Conservation (phyloP, 2,113 vertebrate species). For the Alligator mississippiensis region DNA sequence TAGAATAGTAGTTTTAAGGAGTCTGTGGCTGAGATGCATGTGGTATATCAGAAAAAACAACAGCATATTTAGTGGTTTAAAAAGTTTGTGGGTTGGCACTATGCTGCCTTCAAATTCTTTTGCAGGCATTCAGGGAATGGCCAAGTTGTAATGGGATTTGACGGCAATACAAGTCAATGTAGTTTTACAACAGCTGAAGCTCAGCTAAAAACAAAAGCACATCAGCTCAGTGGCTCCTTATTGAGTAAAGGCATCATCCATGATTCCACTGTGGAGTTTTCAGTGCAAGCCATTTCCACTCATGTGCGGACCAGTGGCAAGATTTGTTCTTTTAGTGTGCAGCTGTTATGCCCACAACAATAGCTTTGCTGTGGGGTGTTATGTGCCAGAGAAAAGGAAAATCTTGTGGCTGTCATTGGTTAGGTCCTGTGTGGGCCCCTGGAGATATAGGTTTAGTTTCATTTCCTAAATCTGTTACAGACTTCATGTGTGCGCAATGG, state of each 20-base stretch:
- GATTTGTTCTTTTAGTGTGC: neutral
- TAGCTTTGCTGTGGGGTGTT: neutral
- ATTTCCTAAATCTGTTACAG: neutral
- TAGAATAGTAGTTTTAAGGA: neutral
- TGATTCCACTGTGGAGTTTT: neutral
- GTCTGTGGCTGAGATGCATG: neutral
- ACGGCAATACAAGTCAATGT: neutral
- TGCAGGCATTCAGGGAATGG: neutral
- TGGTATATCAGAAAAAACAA: neutral
- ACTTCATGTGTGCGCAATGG: no score
- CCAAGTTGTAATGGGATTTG: neutral
- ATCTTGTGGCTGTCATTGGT: neutral
- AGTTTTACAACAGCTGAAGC: neutral
- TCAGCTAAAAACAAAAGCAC: neutral
- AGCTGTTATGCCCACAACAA: neutral
- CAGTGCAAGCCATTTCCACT: neutral
- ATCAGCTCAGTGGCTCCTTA: no score
- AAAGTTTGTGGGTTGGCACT: neutral
- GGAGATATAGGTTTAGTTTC: accelerated
- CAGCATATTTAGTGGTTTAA: neutral
- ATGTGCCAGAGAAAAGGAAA: neutral
- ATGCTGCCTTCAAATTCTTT: neutral
- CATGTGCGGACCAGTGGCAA: neutral
- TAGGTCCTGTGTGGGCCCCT: neutral
- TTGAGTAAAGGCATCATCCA: no score